Base-by-base conservation (phyloP, 2,797 vertebrate genomes). In the Gobio occitaniae region DNA sequence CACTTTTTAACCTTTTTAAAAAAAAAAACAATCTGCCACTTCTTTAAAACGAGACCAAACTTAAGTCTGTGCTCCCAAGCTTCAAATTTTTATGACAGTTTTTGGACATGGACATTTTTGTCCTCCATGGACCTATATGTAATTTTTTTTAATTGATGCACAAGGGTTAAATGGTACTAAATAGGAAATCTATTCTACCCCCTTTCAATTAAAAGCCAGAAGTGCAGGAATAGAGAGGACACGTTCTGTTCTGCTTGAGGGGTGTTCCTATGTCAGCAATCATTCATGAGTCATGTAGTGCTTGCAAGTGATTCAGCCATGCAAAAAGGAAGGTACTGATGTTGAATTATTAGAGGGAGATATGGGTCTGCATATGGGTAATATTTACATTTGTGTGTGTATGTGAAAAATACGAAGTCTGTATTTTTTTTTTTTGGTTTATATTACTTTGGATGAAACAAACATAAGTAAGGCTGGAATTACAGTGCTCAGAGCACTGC, bases 401-500 rank as follows among this genome's bases (percentile, higher is more conserved):
- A 3, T 21, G 19, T n/a, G 56, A 9, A 11, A 50, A 52, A 74
- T 75, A 75, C 11, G 11, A 56, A 9, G 32, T 41, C 52, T n/a
- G 21, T 36, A 59, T 77, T 25, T 25, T 32, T 32, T 13, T 52
- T 8, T 54, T 54, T 32, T 5, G 70, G 13, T 15, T 71, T 25
- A 21, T 69, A 69, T 75, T 52, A 21, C 13, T 10, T 12, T 54
- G 17, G 17, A 38, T 21, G 29, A 66, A 44, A 41, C 19, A 25
- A 50, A 80, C 9, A 50, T 41, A 36, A 63, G 19, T 19, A 78
- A 41, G 91, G 86, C 83, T 94, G 92, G 92, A 94, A 94, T 93
- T 91, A 93, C n/a, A 74, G 41, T 77, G 68, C 25, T 66, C 41
- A 75, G 61, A 66, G 44, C 66, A 52, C 25, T 25, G 7, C n/a